Evolutionary conservation across 2,888 invertebrate species (phyloP).

Genomic region (Lagria hirta): DNA sequence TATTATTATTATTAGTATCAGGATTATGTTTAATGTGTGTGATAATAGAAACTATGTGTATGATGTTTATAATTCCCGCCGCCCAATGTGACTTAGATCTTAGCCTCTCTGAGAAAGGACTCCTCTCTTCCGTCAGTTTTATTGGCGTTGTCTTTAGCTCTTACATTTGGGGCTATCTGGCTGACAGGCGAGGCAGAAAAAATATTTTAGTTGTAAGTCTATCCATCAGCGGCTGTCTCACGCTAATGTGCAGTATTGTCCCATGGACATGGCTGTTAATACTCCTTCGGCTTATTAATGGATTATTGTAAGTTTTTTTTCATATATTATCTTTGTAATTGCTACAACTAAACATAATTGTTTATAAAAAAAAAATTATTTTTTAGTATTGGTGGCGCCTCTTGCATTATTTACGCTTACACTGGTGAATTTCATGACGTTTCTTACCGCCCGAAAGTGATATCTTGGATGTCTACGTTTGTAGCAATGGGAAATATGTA

Average conservation of each 20-base stretch:
- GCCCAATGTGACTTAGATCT: slow-evolving; percentile 68
- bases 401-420: slow-evolving; percentile 58
- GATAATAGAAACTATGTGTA: slow-evolving; percentile 67
- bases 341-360: too few species aligned
- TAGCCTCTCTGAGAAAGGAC: slow-evolving; percentile 63
- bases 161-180: slow-evolving; percentile 62
- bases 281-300: slow-evolving; percentile 57
- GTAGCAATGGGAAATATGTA: slow-evolving; percentile 50
- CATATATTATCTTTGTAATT: not conserved
- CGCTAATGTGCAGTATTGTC: slow-evolving; percentile 57
- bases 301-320: slow-evolving; percentile 54
- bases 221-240: slow-evolving; percentile 54
- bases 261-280: slow-evolving; percentile 58
- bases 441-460: slow-evolving; percentile 53
- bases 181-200: slow-evolving; percentile 59
- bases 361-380: not conserved
- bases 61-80: slow-evolving; percentile 67
- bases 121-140: slow-evolving; percentile 67
- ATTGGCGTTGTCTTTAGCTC: slow-evolving; percentile 63
- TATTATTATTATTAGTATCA: slow-evolving; percentile 61
- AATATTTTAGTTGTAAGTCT: slow-evolving; percentile 56
- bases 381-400: slow-evolving; percentile 53
- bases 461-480: slow-evolving; percentile 51
- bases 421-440: slow-evolving; percentile 58
- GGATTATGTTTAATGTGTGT: slow-evolving; percentile 67